Base-by-base conservation (phyloP, 2,888 invertebrate species). In the Parapristionchus giblindavisi region DNA sequence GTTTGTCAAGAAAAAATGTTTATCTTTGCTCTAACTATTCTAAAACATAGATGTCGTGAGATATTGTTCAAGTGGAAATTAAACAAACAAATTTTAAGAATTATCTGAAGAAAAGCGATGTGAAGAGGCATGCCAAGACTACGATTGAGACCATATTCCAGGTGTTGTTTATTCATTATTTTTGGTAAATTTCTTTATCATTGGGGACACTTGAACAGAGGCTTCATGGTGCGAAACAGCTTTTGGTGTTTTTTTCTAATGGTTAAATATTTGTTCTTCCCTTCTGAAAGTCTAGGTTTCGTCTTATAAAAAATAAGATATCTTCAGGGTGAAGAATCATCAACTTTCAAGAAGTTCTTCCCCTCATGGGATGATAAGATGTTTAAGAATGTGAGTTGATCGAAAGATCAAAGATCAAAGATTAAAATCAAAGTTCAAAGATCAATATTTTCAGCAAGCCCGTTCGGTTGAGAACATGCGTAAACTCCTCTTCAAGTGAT, bases 61-160 rank as follows among this genome's bases (percentile, higher is more conserved):
- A 40, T 1, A n/a, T 17, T 36, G 11, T 14, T 43, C 43, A 8
- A 17, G 43, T 17, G 43, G 43, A 14, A 17, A 43, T 14, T 14
- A 17, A 24, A 14, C 11, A 56, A 56, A 14, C n/a, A 24, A 24
- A 27, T 70, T 85, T 89, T 11, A 89, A 94, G 93, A 91, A 92
- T 79, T 93, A 93, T 87, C 91, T 93, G 78, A 90, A 90, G 77
- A 91, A 91, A 36, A 93, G 93, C 77, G 92, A 92, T 0, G 89
- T 92, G 5, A 91, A 93, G 4, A 91, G 92, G 0, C 91, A 92
- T 63, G 92, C 92, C 71, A 91, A 91, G 0, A 91, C 92, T 0
- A 89, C 92, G 43, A 91, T 93, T n/a, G 91, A 93, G 17, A 91
- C 91, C 0, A 90, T 94, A n/a, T 92, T 92, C 77, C 93, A 94